Evolutionary conservation across 2,797 vertebrate genomes (phyloP).

Genomic region (Chloroceryle inda): DNA sequence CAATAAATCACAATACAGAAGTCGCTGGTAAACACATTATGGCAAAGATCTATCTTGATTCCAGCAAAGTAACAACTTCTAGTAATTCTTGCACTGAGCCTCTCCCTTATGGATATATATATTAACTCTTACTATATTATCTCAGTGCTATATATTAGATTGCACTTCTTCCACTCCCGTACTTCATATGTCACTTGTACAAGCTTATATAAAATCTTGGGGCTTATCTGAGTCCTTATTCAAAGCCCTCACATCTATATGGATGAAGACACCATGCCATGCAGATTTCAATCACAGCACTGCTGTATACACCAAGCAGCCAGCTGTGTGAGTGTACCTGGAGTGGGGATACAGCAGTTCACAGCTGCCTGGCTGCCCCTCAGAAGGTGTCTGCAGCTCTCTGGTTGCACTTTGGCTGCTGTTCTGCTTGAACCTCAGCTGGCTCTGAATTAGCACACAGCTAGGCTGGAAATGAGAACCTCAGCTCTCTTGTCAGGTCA

Average conservation of each 20-base stretch:
- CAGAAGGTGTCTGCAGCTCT: background rate
- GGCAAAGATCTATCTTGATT: constrained; percentile 44
- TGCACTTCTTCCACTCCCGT: background rate
- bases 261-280: background rate
- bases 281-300: background rate
- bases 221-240: background rate
- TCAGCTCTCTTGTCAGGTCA: background rate
- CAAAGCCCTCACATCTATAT: rapidly evolving
- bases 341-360: background rate
- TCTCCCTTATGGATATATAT: background rate
- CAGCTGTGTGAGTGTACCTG: background rate
- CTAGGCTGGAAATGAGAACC: background rate
- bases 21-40: constrained; percentile 22
- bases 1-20: constrained; percentile 42
- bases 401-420: rapidly evolving
- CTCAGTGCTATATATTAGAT: background rate
- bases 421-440: background rate
- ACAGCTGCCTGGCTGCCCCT: background rate
- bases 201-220: background rate
- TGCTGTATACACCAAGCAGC: background rate
- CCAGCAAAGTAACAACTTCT: constrained; percentile 8
- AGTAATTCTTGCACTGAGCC: background rate
- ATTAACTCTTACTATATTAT: background rate
- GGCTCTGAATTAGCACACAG: background rate
- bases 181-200: background rate